These are phyloP conservation scores for Nysson spinosus DNA, from an alignment of 2,888 invertebrate genomes.

Conservation along the genomic window DNA sequence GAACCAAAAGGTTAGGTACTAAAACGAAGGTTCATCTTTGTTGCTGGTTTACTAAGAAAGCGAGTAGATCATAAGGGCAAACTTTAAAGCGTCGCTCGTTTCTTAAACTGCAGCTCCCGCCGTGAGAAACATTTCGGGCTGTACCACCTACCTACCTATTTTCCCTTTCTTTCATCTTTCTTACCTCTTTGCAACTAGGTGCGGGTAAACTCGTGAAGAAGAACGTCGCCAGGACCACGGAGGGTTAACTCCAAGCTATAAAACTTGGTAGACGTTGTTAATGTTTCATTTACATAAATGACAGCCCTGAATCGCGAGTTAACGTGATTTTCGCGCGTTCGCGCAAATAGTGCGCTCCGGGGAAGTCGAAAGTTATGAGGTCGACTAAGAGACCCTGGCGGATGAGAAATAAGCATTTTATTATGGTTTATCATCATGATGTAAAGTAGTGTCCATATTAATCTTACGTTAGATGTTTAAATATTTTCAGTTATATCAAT, in stretches of 20 bases:
- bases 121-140: slow-evolving; percentile 28
- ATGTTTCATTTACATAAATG: slow-evolving; percentile 62
- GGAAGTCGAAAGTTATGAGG: slow-evolving; percentile 24
- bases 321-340: slow-evolving; percentile 53
- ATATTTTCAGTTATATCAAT: too few species aligned
- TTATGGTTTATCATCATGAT: too few species aligned
- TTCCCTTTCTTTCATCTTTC: background rate
- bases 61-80: slow-evolving; percentile 59
- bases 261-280: slow-evolving; percentile 64
- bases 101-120: slow-evolving; percentile 51
- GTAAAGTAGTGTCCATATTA: too few species aligned
- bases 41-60: slow-evolving; percentile 45
- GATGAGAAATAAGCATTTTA: background rate
- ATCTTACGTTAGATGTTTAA: too few species aligned
- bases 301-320: slow-evolving; percentile 46
- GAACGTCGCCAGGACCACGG: slow-evolving; percentile 15
- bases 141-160: slow-evolving; percentile 19
- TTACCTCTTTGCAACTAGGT: background rate
- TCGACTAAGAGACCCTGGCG: background rate
- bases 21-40: slow-evolving; percentile 64
- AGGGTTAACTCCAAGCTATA: slow-evolving; percentile 51
- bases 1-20: slow-evolving; percentile 29
- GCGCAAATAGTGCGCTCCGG: slow-evolving; percentile 26
- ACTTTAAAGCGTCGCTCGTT: slow-evolving; percentile 59
- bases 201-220: background rate